phyloP scores from a whole-genome alignment of 2,113 vertebrate species.

The Rhombomys opimus region DNA sequence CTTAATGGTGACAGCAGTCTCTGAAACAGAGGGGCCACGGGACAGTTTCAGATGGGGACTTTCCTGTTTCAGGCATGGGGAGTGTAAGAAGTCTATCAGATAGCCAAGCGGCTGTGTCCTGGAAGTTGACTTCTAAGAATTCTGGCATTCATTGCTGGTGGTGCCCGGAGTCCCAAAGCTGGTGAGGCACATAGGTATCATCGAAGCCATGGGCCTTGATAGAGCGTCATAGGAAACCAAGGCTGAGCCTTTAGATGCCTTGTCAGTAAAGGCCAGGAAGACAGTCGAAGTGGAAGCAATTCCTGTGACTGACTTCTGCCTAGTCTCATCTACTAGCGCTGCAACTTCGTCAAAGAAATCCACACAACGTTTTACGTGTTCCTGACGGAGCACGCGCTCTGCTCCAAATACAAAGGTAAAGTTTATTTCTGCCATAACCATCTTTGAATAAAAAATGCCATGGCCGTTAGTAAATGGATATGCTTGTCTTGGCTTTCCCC shows the following conservation, averaged over 20 bases:
- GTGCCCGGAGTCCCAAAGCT: not conserved
- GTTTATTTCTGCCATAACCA: not conserved
- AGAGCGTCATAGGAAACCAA: not conserved
- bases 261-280: not conserved
- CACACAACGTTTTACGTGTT: not conserved
- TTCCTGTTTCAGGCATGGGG: not conserved
- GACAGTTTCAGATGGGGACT: not conserved
- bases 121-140: not conserved
- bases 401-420: conserved; percentile 8
- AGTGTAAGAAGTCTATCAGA: not conserved
- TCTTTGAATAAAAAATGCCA: not conserved
- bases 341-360: not conserved
- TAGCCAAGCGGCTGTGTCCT: not conserved
- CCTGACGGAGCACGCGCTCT: not conserved
- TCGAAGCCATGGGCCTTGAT: not conserved
- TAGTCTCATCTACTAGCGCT: not conserved
- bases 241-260: not conserved
- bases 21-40: not conserved
- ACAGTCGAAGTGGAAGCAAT: not conserved
- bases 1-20: not conserved
- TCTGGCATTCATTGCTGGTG: not conserved
- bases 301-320: not conserved
- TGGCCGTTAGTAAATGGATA: not conserved
- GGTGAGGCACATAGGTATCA: not conserved
- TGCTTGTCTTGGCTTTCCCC: not conserved